These are phyloP conservation scores for Heliconius cydno DNA, from an alignment of 2,888 invertebrate species.

Conservation along the genomic window DNA sequence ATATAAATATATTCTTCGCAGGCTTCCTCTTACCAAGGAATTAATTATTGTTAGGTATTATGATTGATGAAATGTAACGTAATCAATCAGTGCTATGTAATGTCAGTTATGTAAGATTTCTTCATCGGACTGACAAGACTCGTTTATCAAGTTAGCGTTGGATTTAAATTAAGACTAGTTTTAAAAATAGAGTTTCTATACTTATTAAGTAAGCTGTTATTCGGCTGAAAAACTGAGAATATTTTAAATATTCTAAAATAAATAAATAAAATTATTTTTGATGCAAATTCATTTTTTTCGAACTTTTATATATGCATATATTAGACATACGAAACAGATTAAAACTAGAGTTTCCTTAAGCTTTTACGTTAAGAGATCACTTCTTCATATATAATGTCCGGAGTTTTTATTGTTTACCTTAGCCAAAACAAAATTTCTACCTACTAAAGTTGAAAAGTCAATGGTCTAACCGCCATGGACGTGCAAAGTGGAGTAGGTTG, in stretches of 20 bases:
- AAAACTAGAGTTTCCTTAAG: neutral
- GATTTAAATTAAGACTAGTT: neutral
- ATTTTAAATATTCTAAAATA: neutral
- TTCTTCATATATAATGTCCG: neutral
- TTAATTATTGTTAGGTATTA: neutral
- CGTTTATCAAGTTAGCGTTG: neutral
- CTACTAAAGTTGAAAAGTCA: neutral
- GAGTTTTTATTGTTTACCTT: neutral
- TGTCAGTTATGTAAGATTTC: conserved; percentile 1
- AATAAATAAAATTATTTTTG: neutral
- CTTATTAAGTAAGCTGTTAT: neutral
- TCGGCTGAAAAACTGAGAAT: neutral
- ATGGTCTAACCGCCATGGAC: too few relatives aligned
- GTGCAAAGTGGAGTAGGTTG: too few relatives aligned
- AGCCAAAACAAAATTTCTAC: neutral
- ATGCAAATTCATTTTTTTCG: neutral
- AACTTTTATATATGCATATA: neutral
- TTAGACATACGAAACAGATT: neutral
- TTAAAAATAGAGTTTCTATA: neutral
- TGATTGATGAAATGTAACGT: conserved; percentile 16
- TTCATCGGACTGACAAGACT: neutral
- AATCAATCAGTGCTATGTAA: conserved; percentile 12
- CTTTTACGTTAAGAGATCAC: neutral
- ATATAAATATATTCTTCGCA: neutral
- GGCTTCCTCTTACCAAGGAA: neutral